These are phyloP conservation scores for Rhodophaea formosa DNA, from an alignment of 2,888 invertebrate species.

Conservation along the genomic window DNA sequence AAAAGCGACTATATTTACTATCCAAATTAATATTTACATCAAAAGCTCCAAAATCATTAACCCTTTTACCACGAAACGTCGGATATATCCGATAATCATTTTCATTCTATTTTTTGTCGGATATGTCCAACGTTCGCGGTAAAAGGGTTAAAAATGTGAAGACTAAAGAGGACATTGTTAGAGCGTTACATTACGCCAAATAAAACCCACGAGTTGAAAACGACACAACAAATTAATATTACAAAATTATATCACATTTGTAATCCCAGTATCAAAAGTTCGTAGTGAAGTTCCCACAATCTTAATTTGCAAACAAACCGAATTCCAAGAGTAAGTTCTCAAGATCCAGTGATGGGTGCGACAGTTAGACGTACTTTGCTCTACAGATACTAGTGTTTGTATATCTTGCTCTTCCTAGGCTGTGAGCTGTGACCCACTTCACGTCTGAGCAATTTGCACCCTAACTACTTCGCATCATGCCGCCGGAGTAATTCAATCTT, in stretches of 20 bases:
- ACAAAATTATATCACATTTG: neutral
- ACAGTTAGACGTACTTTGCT: constrained; percentile 8
- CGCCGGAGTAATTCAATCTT: constrained; percentile 14
- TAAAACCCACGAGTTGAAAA: neutral
- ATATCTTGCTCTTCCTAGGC: constrained; percentile 1
- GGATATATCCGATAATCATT: no score
- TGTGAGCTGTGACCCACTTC: constrained; percentile 16
- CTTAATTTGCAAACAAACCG: neutral
- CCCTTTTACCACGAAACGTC: no score
- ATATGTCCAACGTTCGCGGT: no score
- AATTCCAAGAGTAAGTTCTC: neutral
- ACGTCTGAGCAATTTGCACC: constrained; percentile 17
- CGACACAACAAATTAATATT: no score
- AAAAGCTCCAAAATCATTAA: neutral
- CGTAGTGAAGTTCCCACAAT: neutral
- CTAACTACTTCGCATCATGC: constrained; percentile 19
- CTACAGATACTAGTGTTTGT: constrained; percentile 3
- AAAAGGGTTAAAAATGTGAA: no score
- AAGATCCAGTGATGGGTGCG: neutral
- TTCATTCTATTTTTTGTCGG: no score
- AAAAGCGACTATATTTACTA: neutral
- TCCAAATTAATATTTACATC: neutral
- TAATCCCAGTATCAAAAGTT: neutral
- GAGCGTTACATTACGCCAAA: no score
- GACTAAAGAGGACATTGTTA: no score